A percentile compares a stretch with the other conserved stretches of the same genome.
Evolutionary conservation across 2,113 vertebrate species (phyloP).

Genomic region (Collichthys lucidus): DNA sequence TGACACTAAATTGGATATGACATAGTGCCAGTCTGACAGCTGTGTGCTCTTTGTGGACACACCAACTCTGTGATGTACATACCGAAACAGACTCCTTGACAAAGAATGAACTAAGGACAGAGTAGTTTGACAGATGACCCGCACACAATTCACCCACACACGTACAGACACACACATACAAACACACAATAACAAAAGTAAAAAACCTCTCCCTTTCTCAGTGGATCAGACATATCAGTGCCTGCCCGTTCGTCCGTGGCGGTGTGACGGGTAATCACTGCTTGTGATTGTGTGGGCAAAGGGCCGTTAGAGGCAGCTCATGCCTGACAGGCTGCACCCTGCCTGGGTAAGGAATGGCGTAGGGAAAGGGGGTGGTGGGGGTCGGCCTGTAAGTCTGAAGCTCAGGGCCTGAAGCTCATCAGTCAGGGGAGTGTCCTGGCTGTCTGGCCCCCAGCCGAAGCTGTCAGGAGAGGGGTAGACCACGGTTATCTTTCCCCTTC

Average conservation of each 20-base stretch:
- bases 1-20: slow-evolving; percentile 18
- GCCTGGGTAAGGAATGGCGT: slow-evolving; percentile 54
- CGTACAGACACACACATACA: slow-evolving; percentile 38
- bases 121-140: slow-evolving; percentile 46
- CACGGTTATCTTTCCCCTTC: slow-evolving; percentile 51
- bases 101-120: slow-evolving; percentile 29
- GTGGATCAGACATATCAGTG: slow-evolving; percentile 66
- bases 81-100: slow-evolving; percentile 15
- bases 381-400: slow-evolving; percentile 46
- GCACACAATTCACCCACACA: slow-evolving; percentile 26
- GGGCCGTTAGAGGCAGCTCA: slow-evolving; percentile 69
- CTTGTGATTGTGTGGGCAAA: slow-evolving; percentile 78
- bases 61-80: slow-evolving; percentile 22
- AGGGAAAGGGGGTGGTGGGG: not conserved
- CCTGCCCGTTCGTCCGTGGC: slow-evolving; percentile 66
- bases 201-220: slow-evolving; percentile 57
- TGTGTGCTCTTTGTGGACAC: slow-evolving; percentile 26
- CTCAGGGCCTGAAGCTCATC: slow-evolving; percentile 65
- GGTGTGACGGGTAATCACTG: slow-evolving; percentile 78
- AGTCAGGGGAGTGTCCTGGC: slow-evolving; percentile 63
- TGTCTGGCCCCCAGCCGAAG: slow-evolving; percentile 56
- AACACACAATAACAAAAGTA: slow-evolving; percentile 35
- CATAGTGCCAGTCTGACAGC: slow-evolving; percentile 7
- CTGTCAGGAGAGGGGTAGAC: slow-evolving; percentile 55
- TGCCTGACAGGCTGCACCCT: slow-evolving; percentile 71